Base-by-base conservation (phyloP, 2,888 invertebrate genomes). In the Trachelus stipa region DNA sequence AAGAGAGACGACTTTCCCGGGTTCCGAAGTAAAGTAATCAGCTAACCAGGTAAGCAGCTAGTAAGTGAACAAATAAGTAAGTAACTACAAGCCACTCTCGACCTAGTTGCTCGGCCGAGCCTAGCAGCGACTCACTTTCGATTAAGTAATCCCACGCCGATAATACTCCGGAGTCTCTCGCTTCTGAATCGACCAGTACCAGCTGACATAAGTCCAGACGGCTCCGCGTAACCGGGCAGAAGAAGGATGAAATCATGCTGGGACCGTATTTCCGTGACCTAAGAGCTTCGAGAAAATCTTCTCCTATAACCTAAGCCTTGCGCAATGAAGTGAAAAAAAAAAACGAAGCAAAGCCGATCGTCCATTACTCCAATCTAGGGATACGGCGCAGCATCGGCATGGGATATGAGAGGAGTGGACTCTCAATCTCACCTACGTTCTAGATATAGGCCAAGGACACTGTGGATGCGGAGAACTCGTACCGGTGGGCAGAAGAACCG, bases 81-180 rank as follows among this genome's bases (percentile, higher is more conserved):
- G 82, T 82, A 85, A 76, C 75, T 33, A 40, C 56, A 56, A 76
- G 35, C 37, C 69, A 40, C 83, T 84, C 85, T 86, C 87, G 87
- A 88, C 87, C 88, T 85, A 88, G 85, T 87, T 88, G 85, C 85
- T 88, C 87, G 85, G 78, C 85, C 83, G 82, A 88, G 88, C 88
- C 83, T 86, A 79, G 83, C 86, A 80, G 82, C 85, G 85, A 84
- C 84, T 87, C 85, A 88, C 87, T 88, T 88, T 88, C 86, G 87
- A 89, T 89, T 88, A 87, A 87, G 87, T 88, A 88, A 87, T 87
- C 34, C 37, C 34, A 35, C 74, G 71, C 31, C 71, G 71, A 31
- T 71, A 71, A 71, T 71, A 23, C 71, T 15, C 34, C 56, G 40
- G 15, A 56, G 56, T 56, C 56, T 56, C 33, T 33, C 34, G 31